Base-by-base conservation (phyloP, 2,797 vertebrate genomes). In the Glossophaga mutica region DNA sequence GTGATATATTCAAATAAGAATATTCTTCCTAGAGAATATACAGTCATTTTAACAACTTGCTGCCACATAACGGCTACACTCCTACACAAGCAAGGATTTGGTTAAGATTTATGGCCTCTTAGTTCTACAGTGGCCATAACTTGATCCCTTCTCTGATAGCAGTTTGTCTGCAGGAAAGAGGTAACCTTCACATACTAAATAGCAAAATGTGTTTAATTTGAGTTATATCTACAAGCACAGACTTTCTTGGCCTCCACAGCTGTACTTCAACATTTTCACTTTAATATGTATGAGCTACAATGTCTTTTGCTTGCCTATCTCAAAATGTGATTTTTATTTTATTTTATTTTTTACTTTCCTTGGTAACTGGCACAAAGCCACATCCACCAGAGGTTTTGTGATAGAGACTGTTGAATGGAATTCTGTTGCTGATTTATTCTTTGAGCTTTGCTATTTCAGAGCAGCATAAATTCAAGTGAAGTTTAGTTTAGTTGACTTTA, bases 351-450 rank as follows among this genome's bases (percentile, higher is more conserved):
- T 79, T 82, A 82, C 73, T 91, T 77, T 78, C 78, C 73, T 91
- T 83, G 42, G 55, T 76, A 92, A 94, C 44, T 95, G 96, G 91
- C 94, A 94, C 68, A 89, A 37, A 87, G 50, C 42, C 82, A 82
- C 19, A 4, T 1, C 65, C 59, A 83, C 73, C 52, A 65, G 83
- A 81, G 46, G 74, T 85, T 84, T 89, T 67, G 2, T 65, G 39
- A 95, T 11, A n/a, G 18, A 78, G 70, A 70, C 84, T 15, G 1
- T 1, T 62, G 46, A 90, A 76, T 29, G 78, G 55, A 95, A 82
- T 57, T 89, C 81, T 87, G 32, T 34, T 74, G 37, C 5, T 57
- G 44, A 83, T 87, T 86, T 74, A 95, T 81, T 79, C 76, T 87
- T 37, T 67, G 76, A 81, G 85, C 44, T 12, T 91, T 71, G 59